A percentile compares a stretch with the other conserved stretches of the same genome.
Evolutionary conservation across 2,113 vertebrate genomes (phyloP).

Genomic region (Callipepla californica): DNA sequence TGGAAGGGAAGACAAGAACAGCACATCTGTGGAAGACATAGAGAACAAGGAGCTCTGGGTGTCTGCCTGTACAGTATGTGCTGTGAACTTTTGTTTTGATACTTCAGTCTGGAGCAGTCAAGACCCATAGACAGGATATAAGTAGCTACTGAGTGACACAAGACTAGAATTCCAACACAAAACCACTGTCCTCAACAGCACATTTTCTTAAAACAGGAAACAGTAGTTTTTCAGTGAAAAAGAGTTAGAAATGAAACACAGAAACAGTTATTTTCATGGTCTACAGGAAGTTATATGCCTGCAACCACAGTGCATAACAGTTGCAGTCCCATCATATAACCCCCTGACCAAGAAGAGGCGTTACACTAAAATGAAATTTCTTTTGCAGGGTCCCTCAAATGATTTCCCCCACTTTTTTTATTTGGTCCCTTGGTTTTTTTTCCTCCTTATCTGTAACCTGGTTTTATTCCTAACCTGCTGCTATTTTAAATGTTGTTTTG

Average conservation of each 20-base stretch:
- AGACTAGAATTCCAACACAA: not conserved
- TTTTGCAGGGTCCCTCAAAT: not conserved
- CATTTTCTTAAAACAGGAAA: not conserved
- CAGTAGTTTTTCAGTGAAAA: not conserved
- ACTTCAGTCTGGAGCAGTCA: not conserved
- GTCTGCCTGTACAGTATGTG: not conserved
- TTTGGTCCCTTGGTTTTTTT: not conserved
- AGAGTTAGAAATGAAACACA: not conserved
- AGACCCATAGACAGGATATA: not conserved
- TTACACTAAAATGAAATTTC: not conserved
- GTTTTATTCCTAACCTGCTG: not conserved
- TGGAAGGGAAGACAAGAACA: constrained; percentile 31
- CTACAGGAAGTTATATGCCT: not conserved
- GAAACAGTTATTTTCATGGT: not conserved
- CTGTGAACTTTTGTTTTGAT: not conserved
- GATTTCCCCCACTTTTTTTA: not conserved
- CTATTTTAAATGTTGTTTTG: not conserved
- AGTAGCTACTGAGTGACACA: not conserved
- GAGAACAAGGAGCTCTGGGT: not conserved
- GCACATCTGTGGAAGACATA: constrained; percentile 10
- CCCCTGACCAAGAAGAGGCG: not conserved
- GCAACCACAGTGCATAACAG: not conserved
- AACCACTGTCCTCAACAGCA: not conserved
- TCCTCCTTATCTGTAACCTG: not conserved
- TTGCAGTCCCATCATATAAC: not conserved